phyloP scores from a whole-genome alignment of 1,140 invertebrate species.

The Trichogramma pretiosum region DNA sequence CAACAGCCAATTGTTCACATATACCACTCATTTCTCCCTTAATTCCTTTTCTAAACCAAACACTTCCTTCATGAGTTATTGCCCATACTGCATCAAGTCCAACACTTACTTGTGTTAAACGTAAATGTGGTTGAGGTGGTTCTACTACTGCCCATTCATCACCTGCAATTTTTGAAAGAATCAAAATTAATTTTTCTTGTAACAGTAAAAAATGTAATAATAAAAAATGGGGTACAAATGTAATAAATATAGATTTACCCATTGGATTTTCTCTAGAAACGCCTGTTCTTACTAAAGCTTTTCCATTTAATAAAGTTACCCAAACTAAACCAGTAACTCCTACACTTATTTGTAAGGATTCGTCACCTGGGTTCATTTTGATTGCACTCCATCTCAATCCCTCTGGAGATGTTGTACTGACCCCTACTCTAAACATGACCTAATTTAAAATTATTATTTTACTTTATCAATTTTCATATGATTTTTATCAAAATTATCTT shows the following conservation, averaged over 20 bases:
- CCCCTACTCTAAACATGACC: constrained; percentile 77
- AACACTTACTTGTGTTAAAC: constrained; percentile 69
- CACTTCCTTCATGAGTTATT: constrained; percentile 68
- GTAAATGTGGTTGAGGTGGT: constrained; percentile 58
- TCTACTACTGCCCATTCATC: constrained; percentile 74
- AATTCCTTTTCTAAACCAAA: constrained; percentile 85
- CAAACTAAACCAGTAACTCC: constrained; percentile 77
- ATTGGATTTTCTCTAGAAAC: constrained; percentile 63
- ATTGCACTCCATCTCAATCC: constrained; percentile 73
- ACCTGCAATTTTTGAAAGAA: constrained; percentile 36
- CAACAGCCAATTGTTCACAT: constrained; percentile 62
- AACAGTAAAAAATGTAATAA: too few relatives aligned
- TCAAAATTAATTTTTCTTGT: too few relatives aligned
- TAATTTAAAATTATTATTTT: constrained; percentile 24
- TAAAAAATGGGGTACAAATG: too few relatives aligned
- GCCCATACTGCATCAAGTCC: constrained; percentile 83
- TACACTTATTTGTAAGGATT: constrained; percentile 75
- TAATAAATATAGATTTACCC: constrained; percentile 40
- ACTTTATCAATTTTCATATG: neutral
- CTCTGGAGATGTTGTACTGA: constrained; percentile 72
- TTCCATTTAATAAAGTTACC: constrained; percentile 73
- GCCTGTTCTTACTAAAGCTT: constrained; percentile 68
- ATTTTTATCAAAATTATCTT: constrained; percentile 8
- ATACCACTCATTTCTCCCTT: constrained; percentile 59
- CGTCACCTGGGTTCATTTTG: constrained; percentile 61